Evolutionary conservation across 2,113 vertebrate species (phyloP), one percentile per base, ranked within the genome.

Genomic region (Nesoenas mayeri): DNA sequence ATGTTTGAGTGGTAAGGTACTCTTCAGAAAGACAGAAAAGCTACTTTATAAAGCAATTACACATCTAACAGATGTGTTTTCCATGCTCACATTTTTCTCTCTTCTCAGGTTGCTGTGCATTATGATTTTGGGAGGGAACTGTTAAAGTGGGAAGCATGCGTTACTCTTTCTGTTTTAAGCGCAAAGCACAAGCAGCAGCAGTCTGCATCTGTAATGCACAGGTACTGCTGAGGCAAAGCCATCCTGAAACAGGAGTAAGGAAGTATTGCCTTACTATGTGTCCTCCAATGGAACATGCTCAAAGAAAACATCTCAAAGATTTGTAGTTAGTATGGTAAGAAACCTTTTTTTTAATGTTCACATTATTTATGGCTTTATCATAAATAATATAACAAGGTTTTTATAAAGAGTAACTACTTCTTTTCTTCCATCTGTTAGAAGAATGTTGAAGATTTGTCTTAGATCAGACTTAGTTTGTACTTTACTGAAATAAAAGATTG

Each of bases 71-170:
- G 82, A 83, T 95, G 75, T 80, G 66, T 91, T 95, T 96, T 94
- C 93, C 87, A 61, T 89, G 62, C 81, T 85, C 17, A 3, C 48
- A n/a, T 89, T 94, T 91, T 87, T 84, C 93, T 31, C 65, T 91
- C 53, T 83, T 58, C 88, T 89, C 78, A 34, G 34, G 38, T 95
- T 93, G 61, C 56, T 72, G 57, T 89, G 78, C 81, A 34, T 86
- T 93, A 65, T 89, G 38, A 70, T 66, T 93, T 94, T 91, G 93
- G 80, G 84, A 95, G 87, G 93, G 91, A 95, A 31, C 84, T 85
- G 57, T 91, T 79, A 20, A 32, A 85, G 72, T 61, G 51, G 60
- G 84, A 94, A 84, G 65, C 81, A 36, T 26, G 48, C 44, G 53
- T 86, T 91, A 36, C 48, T 38, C 80, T 74, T 61, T 64, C 78